These are phyloP conservation scores for Puffinus mauretanicus DNA, from an alignment of 2,113 vertebrate species.

Conservation along the genomic window DNA sequence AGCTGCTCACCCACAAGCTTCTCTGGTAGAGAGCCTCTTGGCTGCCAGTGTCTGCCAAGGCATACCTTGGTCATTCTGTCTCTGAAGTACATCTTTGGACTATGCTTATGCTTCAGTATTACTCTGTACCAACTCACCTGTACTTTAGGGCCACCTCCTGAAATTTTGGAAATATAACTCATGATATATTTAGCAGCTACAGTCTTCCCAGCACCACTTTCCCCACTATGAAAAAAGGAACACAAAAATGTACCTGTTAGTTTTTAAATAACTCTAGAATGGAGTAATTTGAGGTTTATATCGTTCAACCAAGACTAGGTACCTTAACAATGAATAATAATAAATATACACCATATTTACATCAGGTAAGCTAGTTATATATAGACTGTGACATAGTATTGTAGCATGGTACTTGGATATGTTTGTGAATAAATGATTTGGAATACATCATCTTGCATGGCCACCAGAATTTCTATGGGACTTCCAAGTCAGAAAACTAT, in stretches of 20 bases:
- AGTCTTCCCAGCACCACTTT: conserved; percentile 96
- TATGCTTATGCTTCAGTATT: not conserved
- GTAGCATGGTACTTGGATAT: not conserved
- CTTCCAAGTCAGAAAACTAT: not conserved
- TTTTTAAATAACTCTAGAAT: not conserved
- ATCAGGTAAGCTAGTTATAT: not conserved
- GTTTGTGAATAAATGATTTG: not conserved
- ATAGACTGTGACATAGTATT: not conserved
- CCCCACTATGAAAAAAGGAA: conserved; percentile 78
- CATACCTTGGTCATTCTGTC: not conserved
- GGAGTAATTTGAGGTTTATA: not conserved
- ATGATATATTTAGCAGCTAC: conserved; percentile 98
- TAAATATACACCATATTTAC: not conserved
- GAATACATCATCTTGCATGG: not conserved
- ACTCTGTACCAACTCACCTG: conserved; percentile 77
- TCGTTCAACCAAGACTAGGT: not conserved
- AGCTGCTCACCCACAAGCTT: not conserved
- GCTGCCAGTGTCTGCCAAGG: not conserved
- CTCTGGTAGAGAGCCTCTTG: not conserved
- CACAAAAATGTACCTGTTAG: not conserved
- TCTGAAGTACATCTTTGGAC: not conserved
- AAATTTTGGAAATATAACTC: conserved; percentile 93
- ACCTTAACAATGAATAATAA: not conserved
- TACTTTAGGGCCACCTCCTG: conserved; percentile 92
- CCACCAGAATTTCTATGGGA: not conserved